phyloP scores from a whole-genome alignment of 1,140 invertebrate genomes.

The Papilio machaon region DNA sequence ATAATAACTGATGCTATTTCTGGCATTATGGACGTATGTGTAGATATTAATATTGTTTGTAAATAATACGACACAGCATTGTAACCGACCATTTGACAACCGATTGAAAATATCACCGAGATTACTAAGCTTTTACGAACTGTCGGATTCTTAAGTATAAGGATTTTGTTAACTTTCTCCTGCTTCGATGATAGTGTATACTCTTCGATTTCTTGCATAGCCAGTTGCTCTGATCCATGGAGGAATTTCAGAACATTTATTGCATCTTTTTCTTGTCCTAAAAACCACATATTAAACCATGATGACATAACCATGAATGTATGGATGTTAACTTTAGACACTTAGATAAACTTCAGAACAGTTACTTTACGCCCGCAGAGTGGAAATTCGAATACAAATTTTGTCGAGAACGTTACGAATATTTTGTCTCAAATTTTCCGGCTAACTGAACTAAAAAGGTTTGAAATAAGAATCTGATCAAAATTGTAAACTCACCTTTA shows the following conservation, averaged over 20 bases:
- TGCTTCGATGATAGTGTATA: slow-evolving; percentile 34
- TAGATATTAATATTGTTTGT: slow-evolving; percentile 42
- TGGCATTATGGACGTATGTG: slow-evolving; percentile 31
- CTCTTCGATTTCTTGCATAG: slow-evolving; percentile 48
- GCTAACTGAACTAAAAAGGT: too few relatives aligned
- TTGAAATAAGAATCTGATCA: too few relatives aligned
- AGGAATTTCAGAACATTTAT: slow-evolving; percentile 44
- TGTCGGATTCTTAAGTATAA: neutral
- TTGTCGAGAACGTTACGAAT: too few relatives aligned
- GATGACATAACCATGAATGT: too few relatives aligned
- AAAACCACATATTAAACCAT: slow-evolving; percentile 23
- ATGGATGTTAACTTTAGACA: too few relatives aligned
- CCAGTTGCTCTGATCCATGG: slow-evolving; percentile 46
- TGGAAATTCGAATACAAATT: too few relatives aligned
- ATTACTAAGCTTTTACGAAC: neutral
- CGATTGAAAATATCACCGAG: neutral
- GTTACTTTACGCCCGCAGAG: neutral
- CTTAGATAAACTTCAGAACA: too few relatives aligned
- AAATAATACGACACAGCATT: slow-evolving; percentile 42
- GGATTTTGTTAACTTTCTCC: slow-evolving; percentile 24
- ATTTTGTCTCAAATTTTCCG: too few relatives aligned
- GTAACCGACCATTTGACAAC: slow-evolving; percentile 34
- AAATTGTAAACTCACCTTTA: slow-evolving; percentile 49
- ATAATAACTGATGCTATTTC: slow-evolving; percentile 40
- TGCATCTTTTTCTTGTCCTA: slow-evolving; percentile 45